Conservation (phyloP, 2,888 invertebrate species). For the Ditula angustiorana region DNA sequence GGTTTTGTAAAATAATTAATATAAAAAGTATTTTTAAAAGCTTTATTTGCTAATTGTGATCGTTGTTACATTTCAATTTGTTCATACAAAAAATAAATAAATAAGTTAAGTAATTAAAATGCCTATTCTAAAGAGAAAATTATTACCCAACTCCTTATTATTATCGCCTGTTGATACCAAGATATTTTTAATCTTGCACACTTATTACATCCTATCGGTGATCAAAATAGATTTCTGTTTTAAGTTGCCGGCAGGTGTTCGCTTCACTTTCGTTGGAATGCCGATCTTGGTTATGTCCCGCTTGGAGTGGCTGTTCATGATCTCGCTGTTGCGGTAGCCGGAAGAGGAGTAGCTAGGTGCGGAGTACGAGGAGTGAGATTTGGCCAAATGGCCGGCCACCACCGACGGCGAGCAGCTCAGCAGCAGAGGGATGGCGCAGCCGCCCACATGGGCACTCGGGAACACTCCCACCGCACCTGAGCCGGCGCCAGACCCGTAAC, state of each 20-base stretch:
- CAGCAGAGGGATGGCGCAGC: constrained; percentile 73
- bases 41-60: constrained; percentile 37
- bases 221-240: constrained; percentile 25
- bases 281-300: constrained; percentile 61
- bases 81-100: constrained; percentile 30
- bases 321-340: constrained; percentile 66
- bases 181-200: neutral
- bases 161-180: neutral
- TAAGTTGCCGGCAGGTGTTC: constrained; percentile 33
- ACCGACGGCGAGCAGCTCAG: constrained; percentile 77
- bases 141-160: neutral
- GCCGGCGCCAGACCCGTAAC: constrained; percentile 43
- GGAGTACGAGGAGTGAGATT: constrained; percentile 49
- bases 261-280: constrained; percentile 44
- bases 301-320: constrained; percentile 66
- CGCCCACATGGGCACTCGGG: constrained; percentile 71
- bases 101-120: constrained; percentile 23
- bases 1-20: no score
- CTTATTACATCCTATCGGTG: constrained; percentile 22
- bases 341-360: constrained; percentile 55
- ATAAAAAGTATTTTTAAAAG: constrained; percentile 11
- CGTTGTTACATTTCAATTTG: constrained; percentile 19
- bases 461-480: constrained; percentile 68
- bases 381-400: constrained; percentile 69
- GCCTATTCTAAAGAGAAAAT: neutral